These are phyloP conservation scores for Macaria liturata DNA, from an alignment of 2,888 invertebrate genomes.

Conservation along the genomic window DNA sequence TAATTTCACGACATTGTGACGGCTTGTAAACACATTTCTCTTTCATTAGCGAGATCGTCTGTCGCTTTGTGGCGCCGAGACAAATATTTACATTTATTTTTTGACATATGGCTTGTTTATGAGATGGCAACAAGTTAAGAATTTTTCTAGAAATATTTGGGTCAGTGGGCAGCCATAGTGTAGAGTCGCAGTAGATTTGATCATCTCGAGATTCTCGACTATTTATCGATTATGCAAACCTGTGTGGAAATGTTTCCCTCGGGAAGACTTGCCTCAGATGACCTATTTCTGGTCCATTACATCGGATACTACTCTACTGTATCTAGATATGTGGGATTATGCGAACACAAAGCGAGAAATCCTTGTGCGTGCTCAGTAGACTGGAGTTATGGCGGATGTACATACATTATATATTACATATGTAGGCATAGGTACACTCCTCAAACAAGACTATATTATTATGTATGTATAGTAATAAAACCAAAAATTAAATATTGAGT, in stretches of 20 bases:
- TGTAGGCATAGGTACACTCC: neutral
- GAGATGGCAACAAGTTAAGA: slow-evolving; percentile 14
- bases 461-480: too few species aligned
- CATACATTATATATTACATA: neutral
- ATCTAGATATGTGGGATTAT: slow-evolving; percentile 1
- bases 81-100: slow-evolving; percentile 20
- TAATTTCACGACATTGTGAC: too few species aligned
- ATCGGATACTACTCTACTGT: slow-evolving; percentile 5
- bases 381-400: neutral
- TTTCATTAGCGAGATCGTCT: slow-evolving; percentile 18
- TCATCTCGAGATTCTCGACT: slow-evolving; percentile 17
- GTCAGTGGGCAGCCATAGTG: slow-evolving; percentile 25
- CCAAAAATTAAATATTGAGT: slow-evolving; percentile 1
- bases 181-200: slow-evolving; percentile 23
- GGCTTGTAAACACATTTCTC: slow-evolving; percentile 6
- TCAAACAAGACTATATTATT: too few species aligned
- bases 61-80: slow-evolving; percentile 14
- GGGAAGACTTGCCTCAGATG: slow-evolving; percentile 21
- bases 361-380: slow-evolving; percentile 4
- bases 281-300: slow-evolving; percentile 25
- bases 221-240: slow-evolving; percentile 30
- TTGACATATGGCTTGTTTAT: slow-evolving; percentile 17
- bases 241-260: slow-evolving; percentile 22
- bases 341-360: slow-evolving; percentile 13
- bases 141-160: slow-evolving; percentile 23